phyloP scores from a whole-genome alignment of 1,140 invertebrate genomes.

The Heliconius congener region DNA sequence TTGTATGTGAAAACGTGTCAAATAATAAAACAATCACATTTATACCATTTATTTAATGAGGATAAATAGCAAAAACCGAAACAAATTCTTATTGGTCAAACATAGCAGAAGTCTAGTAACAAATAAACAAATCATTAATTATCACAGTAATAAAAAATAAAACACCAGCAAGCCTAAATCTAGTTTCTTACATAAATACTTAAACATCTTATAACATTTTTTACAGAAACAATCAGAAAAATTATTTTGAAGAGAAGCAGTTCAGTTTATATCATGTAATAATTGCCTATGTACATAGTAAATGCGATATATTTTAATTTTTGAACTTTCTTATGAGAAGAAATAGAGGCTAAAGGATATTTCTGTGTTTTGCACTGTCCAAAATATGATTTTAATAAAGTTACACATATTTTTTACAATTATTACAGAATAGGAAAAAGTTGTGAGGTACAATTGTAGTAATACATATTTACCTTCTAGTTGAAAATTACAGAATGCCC shows the following conservation, averaged over 20 bases:
- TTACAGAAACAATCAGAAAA: not conserved
- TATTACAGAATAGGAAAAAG: not conserved
- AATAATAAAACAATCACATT: not conserved
- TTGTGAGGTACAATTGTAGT: not conserved
- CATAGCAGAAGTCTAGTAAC: slow-evolving; percentile 18
- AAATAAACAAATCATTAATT: slow-evolving; percentile 26
- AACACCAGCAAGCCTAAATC: slow-evolving; percentile 16
- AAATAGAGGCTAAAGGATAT: not conserved
- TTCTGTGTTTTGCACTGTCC: not conserved
- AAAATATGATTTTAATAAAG: not conserved
- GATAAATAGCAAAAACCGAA: slow-evolving; percentile 20
- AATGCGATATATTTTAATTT: no score
- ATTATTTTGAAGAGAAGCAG: not conserved
- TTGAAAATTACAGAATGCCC: not conserved
- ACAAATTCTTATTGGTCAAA: slow-evolving; percentile 19
- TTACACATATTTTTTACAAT: not conserved
- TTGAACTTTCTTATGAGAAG: no score
- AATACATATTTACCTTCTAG: no score
- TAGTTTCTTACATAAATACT: slow-evolving; percentile 13
- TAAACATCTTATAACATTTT: slow-evolving; percentile 13
- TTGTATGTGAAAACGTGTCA: no score
- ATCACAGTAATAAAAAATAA: slow-evolving; percentile 28
- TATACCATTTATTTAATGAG: slow-evolving; percentile 21
- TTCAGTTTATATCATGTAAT: no score
- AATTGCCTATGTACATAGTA: no score